Evolutionary conservation across 2,888 invertebrate genomes (phyloP).

Genomic region (Latheticus oryzae): DNA sequence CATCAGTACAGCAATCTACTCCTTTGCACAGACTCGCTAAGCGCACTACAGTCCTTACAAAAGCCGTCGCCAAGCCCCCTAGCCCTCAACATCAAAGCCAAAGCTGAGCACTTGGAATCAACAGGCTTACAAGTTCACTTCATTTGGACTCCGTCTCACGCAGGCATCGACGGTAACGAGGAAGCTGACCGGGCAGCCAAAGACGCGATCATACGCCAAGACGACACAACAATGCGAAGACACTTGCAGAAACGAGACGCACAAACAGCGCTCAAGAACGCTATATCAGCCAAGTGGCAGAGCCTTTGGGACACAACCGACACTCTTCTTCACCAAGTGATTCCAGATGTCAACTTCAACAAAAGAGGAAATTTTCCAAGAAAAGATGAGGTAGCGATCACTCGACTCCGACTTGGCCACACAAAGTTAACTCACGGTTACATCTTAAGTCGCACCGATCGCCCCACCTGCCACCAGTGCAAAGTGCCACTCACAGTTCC

Average conservation of each 20-base stretch:
- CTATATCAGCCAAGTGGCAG: not conserved
- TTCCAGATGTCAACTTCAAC: no score
- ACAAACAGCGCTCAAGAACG: not conserved
- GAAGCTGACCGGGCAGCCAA: conserved; percentile 9
- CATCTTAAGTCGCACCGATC: no score
- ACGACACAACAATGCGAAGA: no score
- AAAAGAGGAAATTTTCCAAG: no score
- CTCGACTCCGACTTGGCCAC: no score
- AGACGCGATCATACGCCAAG: no score
- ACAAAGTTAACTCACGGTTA: no score
- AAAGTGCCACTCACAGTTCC: no score
- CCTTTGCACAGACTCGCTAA: conserved; percentile 11
- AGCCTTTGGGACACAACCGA: not conserved
- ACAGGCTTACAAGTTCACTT: conserved; percentile 3
- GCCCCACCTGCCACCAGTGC: no score
- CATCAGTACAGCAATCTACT: not conserved
- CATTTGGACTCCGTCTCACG: conserved; percentile 15
- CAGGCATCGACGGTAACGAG: conserved; percentile 11
- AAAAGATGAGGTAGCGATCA: no score
- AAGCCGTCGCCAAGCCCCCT: conserved; percentile 1
- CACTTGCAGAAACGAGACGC: conserved; percentile 1
- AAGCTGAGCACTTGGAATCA: not conserved
- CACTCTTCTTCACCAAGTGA: not conserved
- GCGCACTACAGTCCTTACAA: not conserved
- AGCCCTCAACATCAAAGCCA: not conserved